These are phyloP conservation scores for Rhea americana DNA, from an alignment of 2,113 vertebrate genomes.

Conservation along the genomic window DNA sequence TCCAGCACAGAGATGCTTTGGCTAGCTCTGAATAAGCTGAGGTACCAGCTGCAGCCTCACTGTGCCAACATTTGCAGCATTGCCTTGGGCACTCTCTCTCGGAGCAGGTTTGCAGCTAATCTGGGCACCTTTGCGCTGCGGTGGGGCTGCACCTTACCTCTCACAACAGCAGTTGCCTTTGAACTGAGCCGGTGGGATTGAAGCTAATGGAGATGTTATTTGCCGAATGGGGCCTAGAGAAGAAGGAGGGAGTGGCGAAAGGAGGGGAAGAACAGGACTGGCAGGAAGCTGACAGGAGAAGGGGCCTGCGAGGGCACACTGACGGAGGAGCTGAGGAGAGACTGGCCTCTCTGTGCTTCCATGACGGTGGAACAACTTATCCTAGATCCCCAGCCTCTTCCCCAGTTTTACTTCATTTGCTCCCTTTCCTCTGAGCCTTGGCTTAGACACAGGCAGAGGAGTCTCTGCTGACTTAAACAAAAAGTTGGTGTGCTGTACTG, in stretches of 20 bases:
- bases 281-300: neutral
- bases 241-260: too few relatives aligned
- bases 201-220: neutral
- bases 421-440: neutral
- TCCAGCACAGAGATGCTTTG: rapidly evolving
- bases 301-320: too few relatives aligned
- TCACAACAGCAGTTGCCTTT: neutral
- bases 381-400: neutral
- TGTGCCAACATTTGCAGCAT: neutral
- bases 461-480: neutral
- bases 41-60: neutral
- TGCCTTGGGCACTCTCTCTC: too few relatives aligned
- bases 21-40: neutral
- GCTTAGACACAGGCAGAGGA: neutral
- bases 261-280: neutral
- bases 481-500: neutral
- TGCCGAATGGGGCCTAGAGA: rapidly evolving
- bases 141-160: neutral
- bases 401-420: rapidly evolving
- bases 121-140: neutral
- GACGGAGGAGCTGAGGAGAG: neutral
- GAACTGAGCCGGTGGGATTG: too few relatives aligned
- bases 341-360: rapidly evolving
- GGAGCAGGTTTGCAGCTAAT: too few relatives aligned
- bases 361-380: neutral